Percentiles rank a stretch among this genome's conserved stretches.
phyloP scores from a whole-genome alignment of 2,888 invertebrate genomes.

The Ornithoptera priamus region DNA sequence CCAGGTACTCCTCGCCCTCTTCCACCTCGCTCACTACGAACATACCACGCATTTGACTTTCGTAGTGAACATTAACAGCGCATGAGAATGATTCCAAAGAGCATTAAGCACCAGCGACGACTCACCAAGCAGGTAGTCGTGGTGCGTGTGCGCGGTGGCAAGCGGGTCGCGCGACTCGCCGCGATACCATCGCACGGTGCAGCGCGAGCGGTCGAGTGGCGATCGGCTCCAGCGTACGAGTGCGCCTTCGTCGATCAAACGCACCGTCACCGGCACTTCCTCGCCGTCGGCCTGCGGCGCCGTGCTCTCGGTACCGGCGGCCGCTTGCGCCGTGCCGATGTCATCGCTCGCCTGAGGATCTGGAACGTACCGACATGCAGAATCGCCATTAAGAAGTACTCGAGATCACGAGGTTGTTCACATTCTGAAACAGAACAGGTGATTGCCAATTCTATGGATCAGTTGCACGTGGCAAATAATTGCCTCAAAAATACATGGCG shows the following conservation, averaged over 20 bases:
- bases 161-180: constrained; percentile 81
- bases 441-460: no score
- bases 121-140: constrained; percentile 82
- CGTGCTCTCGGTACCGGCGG: constrained; percentile 50
- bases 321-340: constrained; percentile 39
- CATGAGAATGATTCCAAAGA: no score
- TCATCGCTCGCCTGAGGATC: constrained; percentile 38
- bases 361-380: constrained; percentile 13
- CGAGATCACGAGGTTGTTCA: no score
- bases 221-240: constrained; percentile 87
- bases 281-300: constrained; percentile 51
- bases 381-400: no score
- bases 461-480: no score
- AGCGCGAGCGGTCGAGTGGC: constrained; percentile 79
- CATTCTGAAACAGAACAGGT: no score
- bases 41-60: neutral
- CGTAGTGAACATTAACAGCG: neutral
- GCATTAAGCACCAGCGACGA: neutral
- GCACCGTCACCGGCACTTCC: constrained; percentile 84
- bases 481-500: no score
- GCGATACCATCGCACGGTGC: constrained; percentile 85
- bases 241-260: constrained; percentile 86
- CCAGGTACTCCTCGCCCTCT: constrained; percentile 86
- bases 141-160: constrained; percentile 84
- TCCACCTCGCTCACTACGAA: constrained; percentile 82